Evolutionary conservation across 2,797 vertebrate species (phyloP).

Genomic region (Molossus molossus): DNA sequence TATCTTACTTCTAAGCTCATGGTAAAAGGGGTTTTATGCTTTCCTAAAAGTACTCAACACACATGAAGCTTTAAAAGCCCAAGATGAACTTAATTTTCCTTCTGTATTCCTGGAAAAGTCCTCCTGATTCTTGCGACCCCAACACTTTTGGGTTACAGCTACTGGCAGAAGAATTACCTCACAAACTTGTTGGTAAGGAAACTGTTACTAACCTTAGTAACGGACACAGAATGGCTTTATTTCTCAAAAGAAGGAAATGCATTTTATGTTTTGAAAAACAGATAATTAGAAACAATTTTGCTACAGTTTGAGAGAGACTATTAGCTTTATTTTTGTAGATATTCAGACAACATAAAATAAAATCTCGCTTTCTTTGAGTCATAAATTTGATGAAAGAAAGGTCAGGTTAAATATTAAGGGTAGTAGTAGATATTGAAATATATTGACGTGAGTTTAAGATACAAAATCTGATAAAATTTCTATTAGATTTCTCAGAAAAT

Average conservation of each 20-base stretch:
- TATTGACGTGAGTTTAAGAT: not conserved
- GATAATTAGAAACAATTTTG: not conserved
- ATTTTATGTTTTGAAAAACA: not conserved
- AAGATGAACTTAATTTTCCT: not conserved
- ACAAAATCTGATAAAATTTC: not conserved
- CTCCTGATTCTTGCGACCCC: not conserved
- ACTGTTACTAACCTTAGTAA: not conserved
- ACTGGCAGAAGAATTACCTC: not conserved
- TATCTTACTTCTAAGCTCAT: not conserved
- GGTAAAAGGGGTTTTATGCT: not conserved
- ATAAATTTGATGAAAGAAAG: not conserved
- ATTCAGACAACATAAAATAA: not conserved
- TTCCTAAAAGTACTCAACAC: not conserved
- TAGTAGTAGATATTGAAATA: not conserved
- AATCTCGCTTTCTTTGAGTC: not conserved
- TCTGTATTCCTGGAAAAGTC: not conserved
- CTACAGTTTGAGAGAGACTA: not conserved
- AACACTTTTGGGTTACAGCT: not conserved
- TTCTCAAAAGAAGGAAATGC: not conserved
- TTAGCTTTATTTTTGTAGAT: not conserved
- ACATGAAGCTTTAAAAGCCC: not conserved
- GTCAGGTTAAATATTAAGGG: not conserved
- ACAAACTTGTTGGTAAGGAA: not conserved
- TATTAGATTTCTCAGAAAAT: not conserved
- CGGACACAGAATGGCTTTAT: not conserved